Evolutionary conservation across 2,888 invertebrate species (phyloP).

Genomic region (Perizoma affinitatum): DNA sequence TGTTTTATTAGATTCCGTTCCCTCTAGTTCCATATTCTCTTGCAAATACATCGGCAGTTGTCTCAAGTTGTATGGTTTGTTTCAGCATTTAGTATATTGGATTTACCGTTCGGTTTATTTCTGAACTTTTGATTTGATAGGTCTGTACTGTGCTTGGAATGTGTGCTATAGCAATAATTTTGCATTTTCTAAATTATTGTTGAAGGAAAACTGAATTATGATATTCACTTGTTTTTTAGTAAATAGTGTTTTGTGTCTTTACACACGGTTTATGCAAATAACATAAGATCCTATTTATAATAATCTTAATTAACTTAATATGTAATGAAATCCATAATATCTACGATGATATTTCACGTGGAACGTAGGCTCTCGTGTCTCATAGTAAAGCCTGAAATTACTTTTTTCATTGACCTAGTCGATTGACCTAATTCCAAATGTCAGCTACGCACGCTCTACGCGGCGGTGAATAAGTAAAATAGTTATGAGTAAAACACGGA

Average conservation of each 20-base stretch:
- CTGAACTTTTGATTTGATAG: conserved; percentile 10
- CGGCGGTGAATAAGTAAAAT: conserved; percentile 21
- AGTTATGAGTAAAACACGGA: conserved; percentile 23
- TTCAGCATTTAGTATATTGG: conserved; percentile 24
- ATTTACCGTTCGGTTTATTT: conserved; percentile 13
- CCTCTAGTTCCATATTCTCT: conserved; percentile 48
- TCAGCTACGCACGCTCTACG: conserved; percentile 39
- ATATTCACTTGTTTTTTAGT: too few species aligned
- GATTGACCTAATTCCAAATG: conserved; percentile 42
- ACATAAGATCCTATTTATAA: conserved; percentile 18
- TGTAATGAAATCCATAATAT: conserved; percentile 21
- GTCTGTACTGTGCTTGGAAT: too few species aligned
- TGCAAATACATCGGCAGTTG: conserved; percentile 43
- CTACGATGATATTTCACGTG: conserved; percentile 27
- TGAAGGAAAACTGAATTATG: too few species aligned
- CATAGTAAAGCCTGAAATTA: conserved; percentile 40
- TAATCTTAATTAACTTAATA: conserved; percentile 17
- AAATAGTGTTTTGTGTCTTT: too few species aligned
- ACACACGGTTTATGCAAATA: neutral
- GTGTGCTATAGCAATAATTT: too few species aligned
- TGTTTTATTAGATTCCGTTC: conserved; percentile 52
- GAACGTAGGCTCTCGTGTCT: conserved; percentile 24
- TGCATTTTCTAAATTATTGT: too few species aligned
- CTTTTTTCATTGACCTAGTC: conserved; percentile 43
- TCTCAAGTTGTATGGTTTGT: conserved; percentile 37